Evolutionary conservation across 2,113 vertebrate species (phyloP), one percentile per base, ranked within the genome.

Genomic region (Polypterus senegalus): DNA sequence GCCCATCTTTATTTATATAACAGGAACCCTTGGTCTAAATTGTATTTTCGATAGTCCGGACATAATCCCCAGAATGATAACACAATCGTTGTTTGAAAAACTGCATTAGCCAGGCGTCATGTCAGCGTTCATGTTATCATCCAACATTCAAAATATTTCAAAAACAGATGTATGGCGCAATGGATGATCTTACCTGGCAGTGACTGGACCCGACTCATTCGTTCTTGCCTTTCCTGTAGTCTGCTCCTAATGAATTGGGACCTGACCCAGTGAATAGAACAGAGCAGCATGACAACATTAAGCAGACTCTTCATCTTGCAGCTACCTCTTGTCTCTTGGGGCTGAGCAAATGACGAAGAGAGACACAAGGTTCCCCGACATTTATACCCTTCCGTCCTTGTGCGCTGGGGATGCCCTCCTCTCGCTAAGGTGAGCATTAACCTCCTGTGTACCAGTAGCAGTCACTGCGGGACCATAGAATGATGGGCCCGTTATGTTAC

Each of bases 341-440:
- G 44, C 46, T 59, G 60, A 54, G 55, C 57, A 48, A 71, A 69
- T 69, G 82, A 82, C 79, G 77, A 70, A 75, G 59, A 68, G 76
- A 77, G 70, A 73, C 51, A 72, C 74, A 63, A 59, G 65, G 79
- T 75, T 74, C 74, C 74, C 75, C 77, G 76, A 68, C 71, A 77
- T 86, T 83, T 87, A 86, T 86, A 85, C 68, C 77, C 72, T 68
- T 75, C 65, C 49, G 9, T 9, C 49, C 49, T 9, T 51, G 49
- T 7, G 49, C 49, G 6, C 6, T 51, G 2, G 49, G 49, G 49
- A 51, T 51, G 49, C 49, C 49, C 9, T 6, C 49, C 6, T 51
- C 49, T 7, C 49, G 49, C 49, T 9, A 51, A 51, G 49, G 49
- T 51, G 49, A 51, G 49, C 9, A 9, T 51, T 51, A 51, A 51